These are phyloP conservation scores for Actinia tenebrosa DNA, from an alignment of 64 coral and sea anemone species.

Conservation along the genomic window DNA sequence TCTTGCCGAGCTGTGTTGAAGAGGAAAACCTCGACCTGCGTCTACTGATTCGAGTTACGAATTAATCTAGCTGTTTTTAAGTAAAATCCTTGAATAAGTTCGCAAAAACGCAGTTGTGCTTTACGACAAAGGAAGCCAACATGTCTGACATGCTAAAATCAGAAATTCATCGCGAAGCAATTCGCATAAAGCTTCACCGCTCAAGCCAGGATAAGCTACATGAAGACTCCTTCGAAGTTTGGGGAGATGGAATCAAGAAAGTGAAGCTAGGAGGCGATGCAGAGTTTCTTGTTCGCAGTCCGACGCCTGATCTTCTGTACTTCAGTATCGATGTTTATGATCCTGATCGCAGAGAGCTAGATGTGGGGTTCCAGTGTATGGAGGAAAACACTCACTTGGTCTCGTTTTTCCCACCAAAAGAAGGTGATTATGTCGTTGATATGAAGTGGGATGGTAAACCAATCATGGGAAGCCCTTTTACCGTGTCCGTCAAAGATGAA, in stretches of 20 bases:
- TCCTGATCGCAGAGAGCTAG: not conserved
- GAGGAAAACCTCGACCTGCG: not conserved
- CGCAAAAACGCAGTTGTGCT: not conserved
- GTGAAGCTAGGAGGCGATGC: slow-evolving; percentile 1
- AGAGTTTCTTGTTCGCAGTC: not conserved
- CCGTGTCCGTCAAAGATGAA: not conserved
- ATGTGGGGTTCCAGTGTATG: not conserved
- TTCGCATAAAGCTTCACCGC: not conserved
- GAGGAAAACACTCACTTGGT: slow-evolving; percentile 19
- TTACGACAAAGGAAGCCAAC: not conserved
- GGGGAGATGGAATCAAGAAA: not conserved
- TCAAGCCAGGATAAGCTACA: not conserved
- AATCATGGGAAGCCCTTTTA: slow-evolving; percentile 9
- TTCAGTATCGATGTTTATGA: slow-evolving; percentile 5
- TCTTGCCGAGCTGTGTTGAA: not conserved
- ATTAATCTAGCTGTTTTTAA: no score
- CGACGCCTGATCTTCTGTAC: slow-evolving; percentile 7
- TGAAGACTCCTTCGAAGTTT: not conserved
- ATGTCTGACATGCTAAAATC: slow-evolving; percentile 31
- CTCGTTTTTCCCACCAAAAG: not conserved
- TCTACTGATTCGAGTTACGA: not conserved
- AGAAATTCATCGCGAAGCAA: slow-evolving; percentile 22
- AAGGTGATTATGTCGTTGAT: not conserved
- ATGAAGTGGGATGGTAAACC: slow-evolving; percentile 8
- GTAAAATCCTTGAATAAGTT: not conserved